Base-by-base conservation (phyloP, 2,797 vertebrate species). In the Xerus rutilus region DNA sequence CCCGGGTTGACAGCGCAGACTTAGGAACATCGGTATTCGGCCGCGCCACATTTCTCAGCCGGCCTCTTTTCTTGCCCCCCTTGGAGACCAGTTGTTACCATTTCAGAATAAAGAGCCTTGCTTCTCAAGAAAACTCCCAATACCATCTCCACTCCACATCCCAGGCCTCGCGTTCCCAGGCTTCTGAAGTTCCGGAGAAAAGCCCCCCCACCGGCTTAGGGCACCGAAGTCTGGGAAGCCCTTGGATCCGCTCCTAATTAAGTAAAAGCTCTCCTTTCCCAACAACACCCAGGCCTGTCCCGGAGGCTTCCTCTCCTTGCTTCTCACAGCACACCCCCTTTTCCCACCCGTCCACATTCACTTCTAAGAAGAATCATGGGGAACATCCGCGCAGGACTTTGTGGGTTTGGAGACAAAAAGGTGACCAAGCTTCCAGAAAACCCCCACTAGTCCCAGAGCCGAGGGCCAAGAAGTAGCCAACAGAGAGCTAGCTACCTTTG, bases 61-160 rank as follows among this genome's bases (percentile, higher is more conserved):
- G 96, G 93, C 93, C 96, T 82, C 94, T 95, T 95, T 94, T 86
- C 96, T 89, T 67, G 95, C 94, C 94, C 74, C 74, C n/a, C 96
- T 59, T n/a, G 83, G 84, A 39, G 47, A 67, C 78, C 57, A n/a
- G 35, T 21, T 12, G 8, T 21, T 12, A 11, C 78, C 65, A 20
- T 30, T 47, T 52, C 52, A 5, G 39, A 59, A 23, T 28, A 15
- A 13, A 1, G 1, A 30, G 43, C 13, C 30, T 2, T 7, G 67
- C 91, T 83, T 76, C 45, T 32, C 7, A 6, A 76, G 67, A 21
- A 82, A 59, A 14, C 28, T 20, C 69, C 32, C 23, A 7, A 7
- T 17, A 39, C 59, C 23, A 15, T 10, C 39, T 13, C 39, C 64
- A 17, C n/a, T 25, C 49, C 2, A n/a, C 4, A 14, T 13, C 39